A percentile compares a stretch with the other conserved stretches of the same genome.
Conservation (phyloP, 2,113 vertebrate species). For the Cichladusa arquata region DNA sequence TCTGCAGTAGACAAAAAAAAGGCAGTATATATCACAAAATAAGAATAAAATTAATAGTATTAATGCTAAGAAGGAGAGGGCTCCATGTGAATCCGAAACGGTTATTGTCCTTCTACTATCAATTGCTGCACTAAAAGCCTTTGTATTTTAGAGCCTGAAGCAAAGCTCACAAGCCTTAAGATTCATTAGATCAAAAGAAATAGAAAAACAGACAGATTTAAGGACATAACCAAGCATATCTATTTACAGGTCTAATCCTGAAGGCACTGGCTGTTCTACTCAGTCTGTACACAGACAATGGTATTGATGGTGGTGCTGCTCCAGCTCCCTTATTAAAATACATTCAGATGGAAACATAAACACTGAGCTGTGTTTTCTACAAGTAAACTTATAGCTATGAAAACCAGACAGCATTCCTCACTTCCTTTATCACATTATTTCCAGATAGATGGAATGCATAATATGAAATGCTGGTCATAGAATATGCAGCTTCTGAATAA, state of each 20-base stretch:
- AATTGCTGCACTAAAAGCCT: neutral
- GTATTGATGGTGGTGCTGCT: neutral
- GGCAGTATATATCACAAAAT: neutral
- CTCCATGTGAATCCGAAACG: neutral
- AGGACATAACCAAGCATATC: slow-evolving; percentile 33
- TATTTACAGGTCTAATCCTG: slow-evolving; percentile 38
- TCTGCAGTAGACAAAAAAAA: neutral
- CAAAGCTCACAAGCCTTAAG: slow-evolving; percentile 41
- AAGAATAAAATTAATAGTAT: slow-evolving; percentile 7
- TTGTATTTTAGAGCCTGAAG: slow-evolving; percentile 46
- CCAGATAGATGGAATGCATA: neutral
- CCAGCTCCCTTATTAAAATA: neutral
- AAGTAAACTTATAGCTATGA: neutral
- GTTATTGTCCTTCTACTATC: slow-evolving; percentile 13
- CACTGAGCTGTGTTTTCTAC: neutral
- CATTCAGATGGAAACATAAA: neutral
- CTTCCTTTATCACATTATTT: neutral
- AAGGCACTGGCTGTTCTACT: neutral
- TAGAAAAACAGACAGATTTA: slow-evolving; percentile 46
- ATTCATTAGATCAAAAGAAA: slow-evolving; percentile 58
- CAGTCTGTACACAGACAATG: neutral
- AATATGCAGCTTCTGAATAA: neutral
- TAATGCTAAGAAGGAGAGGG: neutral
- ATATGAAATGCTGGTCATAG: neutral
- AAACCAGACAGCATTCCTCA: neutral